These are phyloP conservation scores for Watsonalla binaria DNA, from an alignment of 2,888 invertebrate genomes.

Conservation along the genomic window DNA sequence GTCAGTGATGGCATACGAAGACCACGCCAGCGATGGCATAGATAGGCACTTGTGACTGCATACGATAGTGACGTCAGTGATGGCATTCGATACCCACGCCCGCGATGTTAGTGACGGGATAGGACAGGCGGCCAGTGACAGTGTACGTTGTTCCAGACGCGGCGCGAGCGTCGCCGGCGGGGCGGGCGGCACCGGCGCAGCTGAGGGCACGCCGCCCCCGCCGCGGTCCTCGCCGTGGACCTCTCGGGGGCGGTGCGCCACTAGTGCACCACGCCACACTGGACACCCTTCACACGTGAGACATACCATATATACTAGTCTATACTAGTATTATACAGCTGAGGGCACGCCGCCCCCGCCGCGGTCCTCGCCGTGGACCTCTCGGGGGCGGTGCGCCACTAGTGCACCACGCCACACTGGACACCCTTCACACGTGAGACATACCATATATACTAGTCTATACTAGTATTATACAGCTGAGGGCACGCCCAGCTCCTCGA, in stretches of 20 bases:
- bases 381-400: conserved; percentile 51
- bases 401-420: conserved; percentile 13
- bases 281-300: conserved; percentile 8
- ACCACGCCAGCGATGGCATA: no score
- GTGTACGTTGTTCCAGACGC: conserved; percentile 21
- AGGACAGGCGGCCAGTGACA: background rate
- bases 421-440: conserved; percentile 8
- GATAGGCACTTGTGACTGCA: no score
- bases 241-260: conserved; percentile 56
- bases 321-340: no score
- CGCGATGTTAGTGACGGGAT: background rate
- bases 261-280: conserved; percentile 16
- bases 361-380: conserved; percentile 69
- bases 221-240: conserved; percentile 68
- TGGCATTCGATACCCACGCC: background rate
- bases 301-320: no score
- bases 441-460: no score
- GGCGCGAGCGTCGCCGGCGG: conserved; percentile 59
- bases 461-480: no score
- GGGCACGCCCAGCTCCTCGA: no score
- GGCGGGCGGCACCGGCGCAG: conserved; percentile 53
- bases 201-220: conserved; percentile 77
- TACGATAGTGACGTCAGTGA: no score
- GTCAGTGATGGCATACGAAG: background rate
- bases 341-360: conserved; percentile 76